Evolutionary conservation across 2,888 invertebrate genomes (phyloP).

Genomic region (Agonopterix heracliana): DNA sequence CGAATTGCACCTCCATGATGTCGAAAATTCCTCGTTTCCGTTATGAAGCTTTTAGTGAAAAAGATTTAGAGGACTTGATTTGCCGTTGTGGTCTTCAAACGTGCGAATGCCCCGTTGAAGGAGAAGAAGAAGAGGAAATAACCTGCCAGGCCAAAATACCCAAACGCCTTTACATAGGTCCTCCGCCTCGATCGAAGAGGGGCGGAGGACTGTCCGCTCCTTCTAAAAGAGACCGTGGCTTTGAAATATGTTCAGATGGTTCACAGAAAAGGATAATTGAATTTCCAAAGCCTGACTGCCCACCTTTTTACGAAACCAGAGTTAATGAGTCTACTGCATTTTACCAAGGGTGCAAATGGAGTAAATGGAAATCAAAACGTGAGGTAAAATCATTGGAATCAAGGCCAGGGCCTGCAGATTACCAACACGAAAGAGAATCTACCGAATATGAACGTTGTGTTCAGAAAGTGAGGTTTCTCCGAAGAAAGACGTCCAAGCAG

Average conservation of each 20-base stretch:
- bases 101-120: conserved; percentile 42
- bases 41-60: conserved; percentile 42
- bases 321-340: conserved; percentile 43
- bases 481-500: conserved; percentile 47
- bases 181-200: conserved; percentile 23
- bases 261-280: conserved; percentile 23
- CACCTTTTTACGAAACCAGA: conserved; percentile 46
- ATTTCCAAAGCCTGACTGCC: conserved; percentile 21
- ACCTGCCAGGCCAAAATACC: conserved; percentile 41
- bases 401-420: conserved; percentile 54
- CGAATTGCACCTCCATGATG: conserved; percentile 42
- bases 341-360: conserved; percentile 66
- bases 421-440: conserved; percentile 28
- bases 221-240: conserved; percentile 34
- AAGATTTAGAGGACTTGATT: conserved; percentile 45
- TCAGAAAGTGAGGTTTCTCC: conserved; percentile 42
- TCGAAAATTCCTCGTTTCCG: conserved; percentile 53
- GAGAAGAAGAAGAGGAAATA: conserved; percentile 20
- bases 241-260: conserved; percentile 25
- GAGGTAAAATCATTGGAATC: conserved; percentile 17
- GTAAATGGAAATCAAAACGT: conserved; percentile 40
- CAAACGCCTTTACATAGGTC: conserved; percentile 44
- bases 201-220: conserved; percentile 33
- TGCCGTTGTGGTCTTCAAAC: conserved; percentile 45
- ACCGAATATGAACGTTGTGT: conserved; percentile 31